Base-by-base conservation (phyloP, 2,888 invertebrate genomes). In the Eupithecia inturbata region DNA sequence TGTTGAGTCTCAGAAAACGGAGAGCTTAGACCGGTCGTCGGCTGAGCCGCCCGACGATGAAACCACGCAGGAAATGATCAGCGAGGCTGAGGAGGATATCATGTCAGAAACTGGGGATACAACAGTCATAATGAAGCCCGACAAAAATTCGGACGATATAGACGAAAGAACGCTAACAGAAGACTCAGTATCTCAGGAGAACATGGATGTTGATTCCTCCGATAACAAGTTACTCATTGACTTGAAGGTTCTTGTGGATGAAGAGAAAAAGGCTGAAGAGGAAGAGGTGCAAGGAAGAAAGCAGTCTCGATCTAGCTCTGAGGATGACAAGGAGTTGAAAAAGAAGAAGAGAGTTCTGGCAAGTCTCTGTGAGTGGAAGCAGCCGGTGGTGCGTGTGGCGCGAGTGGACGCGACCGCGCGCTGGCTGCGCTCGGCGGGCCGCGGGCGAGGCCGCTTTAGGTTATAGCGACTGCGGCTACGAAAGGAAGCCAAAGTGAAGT, bases 341-440 rank as follows among this genome's bases (percentile, higher is more conserved):
- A 92, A 85, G 82, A 91, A 85, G 84, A 90, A 86, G 79, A 88
- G 89, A 5, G 84, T 87, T 31, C 72, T 90, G 78, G 88, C 87
- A 49, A 88, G 89, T 14, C 80, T 91, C 67, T 87, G 88, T 74
- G 85, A 85, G 75, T 95, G 95, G 84, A 92, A 96, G 84, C 96
- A 96, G 86, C 96, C 96, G 0, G 95, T 96, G 75, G 96, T 96
- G 80, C 93, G 96, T 16, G 96, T 96, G 80, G 95, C 96, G 85
- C 95, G 96, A 78, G 95, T 96, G 81, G 96, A 96, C 78, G 78
- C 79, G 33, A 88, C 87, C 22, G 87, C 90, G 45, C 85, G 92
- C 0, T 81, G 91, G 0, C 86, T 92, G 76, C 90, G 92, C 66
- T 92, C 92, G 0, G 90, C 91, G 1, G 91, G 76, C 60, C 84